These are phyloP conservation scores for Hippoglossus hippoglossus DNA, from an alignment of 2,797 vertebrate genomes.

Conservation along the genomic window DNA sequence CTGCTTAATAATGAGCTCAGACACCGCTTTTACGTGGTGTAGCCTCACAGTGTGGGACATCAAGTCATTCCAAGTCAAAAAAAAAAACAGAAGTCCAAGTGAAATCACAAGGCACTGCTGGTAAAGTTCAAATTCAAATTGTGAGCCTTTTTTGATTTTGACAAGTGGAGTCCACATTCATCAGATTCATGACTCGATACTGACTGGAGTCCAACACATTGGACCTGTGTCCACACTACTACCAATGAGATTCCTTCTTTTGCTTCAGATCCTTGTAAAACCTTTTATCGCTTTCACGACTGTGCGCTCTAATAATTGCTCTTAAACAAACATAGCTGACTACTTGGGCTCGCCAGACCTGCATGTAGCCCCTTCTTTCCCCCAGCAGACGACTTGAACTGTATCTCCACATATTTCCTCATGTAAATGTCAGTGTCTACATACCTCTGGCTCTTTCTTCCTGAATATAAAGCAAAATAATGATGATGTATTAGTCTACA, in stretches of 20 bases:
- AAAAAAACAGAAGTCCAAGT: background rate
- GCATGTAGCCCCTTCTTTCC: slow-evolving; percentile 4
- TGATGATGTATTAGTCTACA: slow-evolving; percentile 83
- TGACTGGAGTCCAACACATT: background rate
- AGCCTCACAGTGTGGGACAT: background rate
- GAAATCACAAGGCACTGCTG: background rate
- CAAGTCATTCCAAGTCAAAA: background rate
- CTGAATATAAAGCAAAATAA: slow-evolving; percentile 83
- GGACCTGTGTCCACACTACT: background rate
- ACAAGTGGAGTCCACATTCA: background rate
- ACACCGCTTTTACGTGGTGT: too few species aligned
- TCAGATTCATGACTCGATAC: background rate
- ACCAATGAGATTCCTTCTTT: slow-evolving; percentile 5
- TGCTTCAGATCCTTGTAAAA: slow-evolving; percentile 18
- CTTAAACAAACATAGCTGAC: slow-evolving; percentile 44
- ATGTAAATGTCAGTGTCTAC: slow-evolving; percentile 74
- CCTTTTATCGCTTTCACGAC: slow-evolving; percentile 25
- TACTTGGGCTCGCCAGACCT: slow-evolving; percentile 29
- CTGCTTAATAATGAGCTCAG: too few species aligned
- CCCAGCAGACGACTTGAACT: slow-evolving; percentile 54
- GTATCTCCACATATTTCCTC: slow-evolving; percentile 69
- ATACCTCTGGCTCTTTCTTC: slow-evolving; percentile 73
- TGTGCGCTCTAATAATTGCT: slow-evolving; percentile 34
- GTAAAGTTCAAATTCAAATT: background rate
- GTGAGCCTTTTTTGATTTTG: background rate